Base-by-base conservation (phyloP, 2,797 vertebrate species). In the Pseudocheirus occidentalis region DNA sequence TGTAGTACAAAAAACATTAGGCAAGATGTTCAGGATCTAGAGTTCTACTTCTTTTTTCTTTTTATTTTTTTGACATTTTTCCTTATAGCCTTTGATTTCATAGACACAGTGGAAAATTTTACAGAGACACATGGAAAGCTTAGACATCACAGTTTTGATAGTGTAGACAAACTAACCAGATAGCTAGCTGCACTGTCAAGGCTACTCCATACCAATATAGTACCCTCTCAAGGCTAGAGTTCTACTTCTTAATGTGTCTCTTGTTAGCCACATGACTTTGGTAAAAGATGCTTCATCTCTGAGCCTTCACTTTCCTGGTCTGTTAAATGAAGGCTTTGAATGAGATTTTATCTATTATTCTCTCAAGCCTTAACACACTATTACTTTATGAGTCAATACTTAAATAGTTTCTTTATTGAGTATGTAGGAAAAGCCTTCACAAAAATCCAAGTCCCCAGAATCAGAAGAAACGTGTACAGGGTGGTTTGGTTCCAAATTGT, bases 391-490 rank as follows among this genome's bases (percentile, higher is more conserved):
- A 95, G 0, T 95, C 57, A 55, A 73, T 34, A 40, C 14, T 40
- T 73, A 14, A 66, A 62, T 62, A 13, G 62, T n/a, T 40, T 4
- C 16, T n/a, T 73, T 40, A 87, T 18, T 95, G n/a, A 0, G 0
- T 96, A 62, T 31, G 50, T 73, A 93, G 91, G 34, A 94, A 54
- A 97, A 91, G 73, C 1, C 95, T 89, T 55, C 54, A 92, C 10
- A 24, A 92, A 91, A 94, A 90, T 3, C 10, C 4, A 10, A 56
- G 56, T 94, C 92, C 56, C 91, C n/a, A 92, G 53, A 96, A 57
- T 93, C 95, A 91, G 9, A 94, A 93, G 93, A 94, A 62, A 96
- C 91, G 97, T 92, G 34, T 18, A 93, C 73, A 46, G 66, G 90
- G 89, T 91, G 81, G 66, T 90, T 93, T 95, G 46, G 16, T 90